Conservation (phyloP, 2,113 vertebrate species). For the Lasiurus cinereus region DNA sequence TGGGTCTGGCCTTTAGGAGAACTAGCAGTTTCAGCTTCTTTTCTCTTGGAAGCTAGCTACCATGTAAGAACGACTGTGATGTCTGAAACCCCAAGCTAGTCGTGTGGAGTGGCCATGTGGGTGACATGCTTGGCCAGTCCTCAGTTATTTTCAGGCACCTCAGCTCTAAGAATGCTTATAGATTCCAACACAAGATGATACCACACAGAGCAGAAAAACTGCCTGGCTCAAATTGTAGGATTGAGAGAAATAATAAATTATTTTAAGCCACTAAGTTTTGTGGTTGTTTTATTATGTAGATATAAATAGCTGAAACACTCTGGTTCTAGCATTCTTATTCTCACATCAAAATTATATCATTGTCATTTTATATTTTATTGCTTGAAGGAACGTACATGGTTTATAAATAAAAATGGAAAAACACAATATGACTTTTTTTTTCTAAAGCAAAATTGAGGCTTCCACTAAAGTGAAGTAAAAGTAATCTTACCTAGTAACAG, state of each 20-base stretch:
- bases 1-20: background rate
- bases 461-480: background rate
- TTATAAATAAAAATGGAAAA: background rate
- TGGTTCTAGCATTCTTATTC: background rate
- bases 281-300: background rate
- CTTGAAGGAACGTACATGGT: slow-evolving; percentile 5
- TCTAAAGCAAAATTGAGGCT: slow-evolving; percentile 21
- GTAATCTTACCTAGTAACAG: slow-evolving; percentile 29
- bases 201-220: background rate
- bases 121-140: background rate
- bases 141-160: background rate
- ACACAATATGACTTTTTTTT: background rate
- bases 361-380: slow-evolving; percentile 22
- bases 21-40: background rate
- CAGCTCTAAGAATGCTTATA: background rate
- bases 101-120: background rate
- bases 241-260: background rate
- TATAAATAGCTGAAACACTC: background rate
- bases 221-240: background rate
- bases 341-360: background rate
- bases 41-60: slow-evolving; percentile 9
- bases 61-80: background rate
- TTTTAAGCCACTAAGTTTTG: background rate
- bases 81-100: background rate
- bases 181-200: background rate